phyloP scores from a whole-genome alignment of 1,140 invertebrate species.

The Brachystomella parvula region DNA sequence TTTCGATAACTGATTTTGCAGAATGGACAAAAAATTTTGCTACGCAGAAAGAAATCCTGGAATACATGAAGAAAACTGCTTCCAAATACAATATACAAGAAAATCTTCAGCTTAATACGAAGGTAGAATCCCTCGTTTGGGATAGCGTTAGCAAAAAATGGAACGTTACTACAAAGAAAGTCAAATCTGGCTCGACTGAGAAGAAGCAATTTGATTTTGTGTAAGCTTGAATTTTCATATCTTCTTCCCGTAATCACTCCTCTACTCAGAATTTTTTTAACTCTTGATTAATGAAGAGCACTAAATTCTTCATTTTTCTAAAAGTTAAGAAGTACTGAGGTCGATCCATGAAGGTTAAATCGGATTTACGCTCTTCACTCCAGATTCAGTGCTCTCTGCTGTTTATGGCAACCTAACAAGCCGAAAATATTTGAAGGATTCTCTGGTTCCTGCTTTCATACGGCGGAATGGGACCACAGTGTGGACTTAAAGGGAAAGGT shows the following conservation, averaged over 20 bases:
- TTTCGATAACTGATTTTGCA: not conserved
- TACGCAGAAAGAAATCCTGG: conserved; percentile 7
- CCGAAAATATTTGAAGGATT: conserved; percentile 16
- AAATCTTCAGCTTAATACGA: not conserved
- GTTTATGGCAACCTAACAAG: not conserved
- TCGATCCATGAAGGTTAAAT: too few species aligned
- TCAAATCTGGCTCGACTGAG: not conserved
- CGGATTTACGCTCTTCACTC: too few species aligned
- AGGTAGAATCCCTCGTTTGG: not conserved
- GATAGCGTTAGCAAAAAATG: not conserved
- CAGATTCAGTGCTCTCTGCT: not conserved
- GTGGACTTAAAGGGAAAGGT: conserved; percentile 16
- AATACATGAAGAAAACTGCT: conserved; percentile 11
- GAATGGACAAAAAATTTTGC: not conserved
- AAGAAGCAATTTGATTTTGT: conserved; percentile 16
- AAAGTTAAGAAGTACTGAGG: not conserved
- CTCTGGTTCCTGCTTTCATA: conserved; percentile 9
- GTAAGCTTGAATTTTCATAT: conserved; percentile 1
- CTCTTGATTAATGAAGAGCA: not conserved
- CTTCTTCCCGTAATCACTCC: not conserved
- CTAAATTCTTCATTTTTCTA: not conserved
- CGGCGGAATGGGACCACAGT: conserved; percentile 16
- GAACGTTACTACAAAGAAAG: not conserved
- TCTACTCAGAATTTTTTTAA: not conserved
- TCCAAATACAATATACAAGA: conserved; percentile 17